Conservation (phyloP, 2,113 vertebrate species). For the Toxostoma redivivum region DNA sequence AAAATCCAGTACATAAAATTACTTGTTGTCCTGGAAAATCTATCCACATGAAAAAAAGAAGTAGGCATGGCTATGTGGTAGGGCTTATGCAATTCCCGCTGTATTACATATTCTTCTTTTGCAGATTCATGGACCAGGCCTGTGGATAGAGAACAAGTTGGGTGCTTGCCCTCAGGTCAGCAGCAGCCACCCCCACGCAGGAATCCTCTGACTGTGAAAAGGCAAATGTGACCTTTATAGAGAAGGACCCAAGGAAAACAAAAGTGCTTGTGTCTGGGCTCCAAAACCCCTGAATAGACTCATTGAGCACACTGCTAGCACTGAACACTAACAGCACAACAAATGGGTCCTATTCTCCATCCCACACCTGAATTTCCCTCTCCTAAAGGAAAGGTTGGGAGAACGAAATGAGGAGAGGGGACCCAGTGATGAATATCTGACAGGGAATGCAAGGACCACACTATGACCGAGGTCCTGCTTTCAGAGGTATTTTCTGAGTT, state of each 20-base stretch:
- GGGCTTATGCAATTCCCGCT: neutral
- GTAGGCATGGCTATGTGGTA: neutral
- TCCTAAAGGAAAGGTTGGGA: neutral
- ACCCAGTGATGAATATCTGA: accelerated
- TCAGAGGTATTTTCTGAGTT: neutral
- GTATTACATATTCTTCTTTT: neutral
- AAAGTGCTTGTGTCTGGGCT: neutral
- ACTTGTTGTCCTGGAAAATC: neutral
- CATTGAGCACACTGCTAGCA: neutral
- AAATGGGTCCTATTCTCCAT: neutral
- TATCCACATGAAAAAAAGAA: neutral
- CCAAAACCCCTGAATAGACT: neutral
- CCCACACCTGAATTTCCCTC: neutral
- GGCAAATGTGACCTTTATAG: neutral
- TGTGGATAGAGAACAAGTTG: neutral
- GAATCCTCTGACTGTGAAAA: neutral
- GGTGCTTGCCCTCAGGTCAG: neutral
- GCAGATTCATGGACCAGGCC: neutral
- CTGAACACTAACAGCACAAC: neutral
- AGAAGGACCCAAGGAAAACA: neutral
- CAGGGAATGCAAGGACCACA: accelerated
- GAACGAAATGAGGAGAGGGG: neutral
- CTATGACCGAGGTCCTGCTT: neutral
- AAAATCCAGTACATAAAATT: neutral
- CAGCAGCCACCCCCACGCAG: neutral